phyloP scores from a whole-genome alignment of 2,797 vertebrate genomes.

The Calcarius lapponicus region DNA sequence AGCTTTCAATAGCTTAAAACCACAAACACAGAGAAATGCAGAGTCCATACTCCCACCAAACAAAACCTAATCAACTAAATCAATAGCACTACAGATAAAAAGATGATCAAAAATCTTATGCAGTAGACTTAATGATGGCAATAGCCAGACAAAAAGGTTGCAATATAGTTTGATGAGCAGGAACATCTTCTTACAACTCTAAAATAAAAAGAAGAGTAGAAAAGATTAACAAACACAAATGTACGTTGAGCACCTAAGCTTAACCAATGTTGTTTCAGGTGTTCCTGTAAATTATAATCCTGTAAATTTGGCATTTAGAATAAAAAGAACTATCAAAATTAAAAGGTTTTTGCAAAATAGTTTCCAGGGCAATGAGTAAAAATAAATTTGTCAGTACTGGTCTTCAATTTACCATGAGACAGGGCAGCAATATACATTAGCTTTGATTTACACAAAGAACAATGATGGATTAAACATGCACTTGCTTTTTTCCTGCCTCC shows the following conservation, averaged over 20 bases:
- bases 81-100: not conserved
- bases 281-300: not conserved
- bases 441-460: not conserved
- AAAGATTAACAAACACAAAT: not conserved
- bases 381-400: not conserved
- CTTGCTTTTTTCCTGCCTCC: not conserved
- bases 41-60: not conserved
- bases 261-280: not conserved
- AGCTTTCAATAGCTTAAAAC: not conserved
- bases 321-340: not conserved
- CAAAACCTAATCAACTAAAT: not conserved
- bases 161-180: not conserved
- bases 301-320: not conserved
- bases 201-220: not conserved
- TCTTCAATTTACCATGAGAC: not conserved
- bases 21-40: not conserved
- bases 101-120: not conserved
- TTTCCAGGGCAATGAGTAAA: not conserved
- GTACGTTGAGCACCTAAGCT: not conserved
- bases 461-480: not conserved
- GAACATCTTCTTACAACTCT: not conserved
- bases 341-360: not conserved
- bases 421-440: not conserved
- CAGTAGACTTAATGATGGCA: not conserved
- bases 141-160: not conserved